Evolutionary conservation across 1,140 invertebrate species (phyloP).

Genomic region (Acyrthosiphon pisum): DNA sequence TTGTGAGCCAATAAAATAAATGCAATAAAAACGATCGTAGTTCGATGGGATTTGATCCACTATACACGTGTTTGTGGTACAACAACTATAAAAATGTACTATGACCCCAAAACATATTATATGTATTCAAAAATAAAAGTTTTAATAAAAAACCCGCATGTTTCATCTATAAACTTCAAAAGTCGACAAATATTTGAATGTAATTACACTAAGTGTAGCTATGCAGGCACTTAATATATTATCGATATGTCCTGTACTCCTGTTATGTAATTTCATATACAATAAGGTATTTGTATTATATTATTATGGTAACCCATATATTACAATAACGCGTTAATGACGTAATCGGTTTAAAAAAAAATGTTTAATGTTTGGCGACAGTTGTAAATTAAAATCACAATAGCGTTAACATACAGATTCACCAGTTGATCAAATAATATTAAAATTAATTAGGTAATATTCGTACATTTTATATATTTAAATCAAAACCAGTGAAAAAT

Average conservation of each 20-base stretch:
- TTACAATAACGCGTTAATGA: background rate
- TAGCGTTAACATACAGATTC: background rate
- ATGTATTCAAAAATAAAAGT: background rate
- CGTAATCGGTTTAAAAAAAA: background rate
- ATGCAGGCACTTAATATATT: too few relatives aligned
- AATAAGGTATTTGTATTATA: background rate
- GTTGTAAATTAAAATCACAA: background rate
- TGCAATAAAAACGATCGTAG: background rate
- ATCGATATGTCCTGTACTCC: too few relatives aligned
- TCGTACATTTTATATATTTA: background rate
- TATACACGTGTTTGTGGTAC: background rate
- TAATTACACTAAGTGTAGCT: background rate
- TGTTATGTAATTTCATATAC: background rate
- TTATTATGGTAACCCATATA: background rate
- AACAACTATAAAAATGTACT: background rate
- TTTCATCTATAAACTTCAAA: background rate
- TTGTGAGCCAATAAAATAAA: background rate
- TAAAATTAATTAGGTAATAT: background rate
- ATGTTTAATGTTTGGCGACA: background rate
- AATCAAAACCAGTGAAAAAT: background rate
- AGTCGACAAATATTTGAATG: background rate
- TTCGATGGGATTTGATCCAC: background rate
- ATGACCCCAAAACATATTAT: background rate
- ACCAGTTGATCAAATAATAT: slow-evolving; percentile 22
- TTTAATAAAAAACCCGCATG: background rate